Base-by-base conservation (phyloP, 92 coral and sea anemone genomes). In the Paragorgia papillata region DNA sequence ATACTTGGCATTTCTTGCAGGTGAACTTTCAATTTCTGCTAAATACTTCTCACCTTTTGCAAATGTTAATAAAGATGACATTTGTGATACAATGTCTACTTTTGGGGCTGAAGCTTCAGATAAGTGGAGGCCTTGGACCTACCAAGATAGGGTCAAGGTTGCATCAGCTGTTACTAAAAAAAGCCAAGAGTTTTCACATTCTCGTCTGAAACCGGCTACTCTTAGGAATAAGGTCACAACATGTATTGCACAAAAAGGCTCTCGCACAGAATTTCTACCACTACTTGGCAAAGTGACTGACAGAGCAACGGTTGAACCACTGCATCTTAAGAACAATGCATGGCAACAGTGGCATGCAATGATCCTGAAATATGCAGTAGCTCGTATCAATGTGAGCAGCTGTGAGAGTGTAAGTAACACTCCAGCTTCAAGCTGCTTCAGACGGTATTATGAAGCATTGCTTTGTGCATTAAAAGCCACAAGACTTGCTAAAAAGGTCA, bases 21-120 rank as follows among this genome's bases (percentile, higher is more conserved):
- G 90, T 15, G 90, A 86, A 66, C 87, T 86, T 48, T 40, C 71
- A 32, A 86, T 81, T 18, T 80, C 87, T 78, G 89, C 96, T 17
- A 71, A 15, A 37, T 85, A 58, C 40, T 87, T 90, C 44, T 90
- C 91, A 53, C 83, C 91, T 35, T 90, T 87, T 84, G 91, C 96
- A 84, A 75, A 90, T 70, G 82, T 87, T 67, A 58, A 35, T 0
- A 84, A 73, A 5, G 31, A 32, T 30, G 82, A 78, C 17, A 57
- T 76, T n/a, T 41, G 18, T 56, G 24, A 80, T 46, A 28, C 59
- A 9, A 22, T 40, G n/a, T 65, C 49, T 15, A 75, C 80, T 51
- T 71, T 79, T 79, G 81, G 88, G 19, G 41, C n/a, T 46, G 59
- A 50, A 33, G 18, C 76, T 39, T 50, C 78, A 62, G 64, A 71